Evolutionary conservation across 1,140 invertebrate genomes (phyloP).

Genomic region (Araneus ventricosus): DNA sequence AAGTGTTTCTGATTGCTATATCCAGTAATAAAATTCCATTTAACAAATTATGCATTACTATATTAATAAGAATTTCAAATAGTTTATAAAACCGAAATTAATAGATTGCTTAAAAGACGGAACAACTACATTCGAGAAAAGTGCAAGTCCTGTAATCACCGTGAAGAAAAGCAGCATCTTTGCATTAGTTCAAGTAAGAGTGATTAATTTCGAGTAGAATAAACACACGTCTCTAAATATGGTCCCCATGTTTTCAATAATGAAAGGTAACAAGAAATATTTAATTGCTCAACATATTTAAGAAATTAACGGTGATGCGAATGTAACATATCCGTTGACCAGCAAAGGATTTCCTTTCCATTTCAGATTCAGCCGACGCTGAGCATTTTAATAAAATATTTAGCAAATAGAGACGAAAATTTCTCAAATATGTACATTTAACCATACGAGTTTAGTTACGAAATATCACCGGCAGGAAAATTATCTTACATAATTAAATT

Average conservation of each 20-base stretch:
- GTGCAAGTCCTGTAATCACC: background rate
- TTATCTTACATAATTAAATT: constrained; percentile 9
- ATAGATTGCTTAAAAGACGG: too few species aligned
- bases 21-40: too few species aligned
- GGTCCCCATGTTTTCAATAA: background rate
- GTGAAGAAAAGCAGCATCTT: background rate
- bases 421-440: background rate
- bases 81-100: background rate
- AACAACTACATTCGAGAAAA: background rate
- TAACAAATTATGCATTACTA: background rate
- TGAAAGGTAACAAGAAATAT: constrained; percentile 33
- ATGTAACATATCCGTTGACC: too few species aligned
- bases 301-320: background rate
- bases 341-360: background rate
- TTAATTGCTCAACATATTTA: constrained; percentile 13
- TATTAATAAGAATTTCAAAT: background rate
- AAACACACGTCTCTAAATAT: background rate
- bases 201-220: background rate
- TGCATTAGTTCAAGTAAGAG: background rate
- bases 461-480: constrained; percentile 21
- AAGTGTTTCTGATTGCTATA: too few species aligned
- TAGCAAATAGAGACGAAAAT: background rate
- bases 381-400: constrained; percentile 20
- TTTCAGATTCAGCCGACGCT: background rate
- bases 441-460: too few species aligned